Evolutionary conservation across 2,113 vertebrate species (phyloP), one percentile per base, ranked within the genome.

Genomic region (Carollia perspicillata): DNA sequence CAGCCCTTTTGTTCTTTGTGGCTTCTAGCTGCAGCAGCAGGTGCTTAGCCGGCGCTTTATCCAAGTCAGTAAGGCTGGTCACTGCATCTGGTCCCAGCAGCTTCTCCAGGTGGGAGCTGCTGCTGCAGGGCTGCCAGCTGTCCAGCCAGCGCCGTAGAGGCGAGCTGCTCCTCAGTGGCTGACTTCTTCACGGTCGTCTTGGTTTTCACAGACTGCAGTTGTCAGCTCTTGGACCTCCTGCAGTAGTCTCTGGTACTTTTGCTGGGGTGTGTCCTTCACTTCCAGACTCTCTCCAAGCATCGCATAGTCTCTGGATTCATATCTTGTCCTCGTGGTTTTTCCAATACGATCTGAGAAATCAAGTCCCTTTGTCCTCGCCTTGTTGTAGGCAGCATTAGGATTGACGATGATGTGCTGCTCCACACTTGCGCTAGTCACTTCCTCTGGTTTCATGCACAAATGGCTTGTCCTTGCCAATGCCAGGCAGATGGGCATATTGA

Each of bases 381-480:
- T 99, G 98, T 99, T 99, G 6, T 99, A 99, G 84, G 99, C 99
- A 1, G 99, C 99, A 33, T 99, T 99, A 91, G 99, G 99, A 97
- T 99, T 99, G 98, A 99, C 99, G 97, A 99, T 99, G 95, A 99
- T 99, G 95, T 99, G 99, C 93, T 99, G 99, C 93, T 99, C 99
- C 98, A 99, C 99, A 3, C 99, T 99, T 97, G 99, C 99, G 96
- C 99, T 99, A 85, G 99, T 99, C 92, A 99, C 98, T 98, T 99
- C 99, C 98, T 99, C 99, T 99, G 28, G 28, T 28, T 63, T 30
- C 26, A 13, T 13, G 60, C 13, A 63, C 12, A 63, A 12, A 26
- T 30, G 92, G 84, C 80, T 95, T 78, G 92, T 94, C 93, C 90
- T 84, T 89, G 69, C 89, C 99, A 98, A 99, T 99, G 99, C 99